Evolutionary conservation across 2,888 invertebrate species (phyloP).

Genomic region (Amaurobius ferox): DNA sequence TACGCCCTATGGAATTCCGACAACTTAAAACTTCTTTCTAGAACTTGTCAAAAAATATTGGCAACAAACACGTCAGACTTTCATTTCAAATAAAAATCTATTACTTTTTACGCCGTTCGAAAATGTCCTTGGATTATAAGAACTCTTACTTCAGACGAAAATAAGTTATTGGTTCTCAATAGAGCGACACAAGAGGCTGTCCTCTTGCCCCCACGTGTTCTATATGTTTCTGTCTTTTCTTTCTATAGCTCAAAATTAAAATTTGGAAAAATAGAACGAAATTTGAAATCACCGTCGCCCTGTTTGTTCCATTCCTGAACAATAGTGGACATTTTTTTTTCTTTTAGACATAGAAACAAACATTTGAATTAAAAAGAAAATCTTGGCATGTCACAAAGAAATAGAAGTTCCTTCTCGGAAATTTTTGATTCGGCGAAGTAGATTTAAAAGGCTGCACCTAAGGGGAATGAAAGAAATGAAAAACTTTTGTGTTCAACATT

Average conservation of each 20-base stretch:
- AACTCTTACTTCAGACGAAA: conserved; percentile 2
- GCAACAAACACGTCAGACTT: conserved; percentile 16
- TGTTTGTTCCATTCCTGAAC: neutral
- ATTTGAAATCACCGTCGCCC: neutral
- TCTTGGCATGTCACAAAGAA: no score
- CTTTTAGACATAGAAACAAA: neutral
- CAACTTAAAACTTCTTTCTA: neutral
- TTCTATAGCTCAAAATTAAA: conserved; percentile 4
- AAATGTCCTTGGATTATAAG: neutral
- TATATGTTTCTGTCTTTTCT: neutral
- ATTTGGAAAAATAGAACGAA: neutral
- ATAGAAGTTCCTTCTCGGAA: no score
- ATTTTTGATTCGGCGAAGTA: no score
- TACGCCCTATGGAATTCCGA: neutral
- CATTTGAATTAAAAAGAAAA: conserved; percentile 4
- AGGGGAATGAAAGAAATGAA: no score
- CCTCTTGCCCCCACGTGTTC: neutral
- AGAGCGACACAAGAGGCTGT: neutral
- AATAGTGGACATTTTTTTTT: neutral
- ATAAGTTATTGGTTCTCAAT: conserved; percentile 18
- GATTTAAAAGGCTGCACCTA: no score
- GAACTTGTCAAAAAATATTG: conserved; percentile 12
- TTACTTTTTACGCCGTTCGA: neutral
- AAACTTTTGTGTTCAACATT: no score
- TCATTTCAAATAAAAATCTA: conserved; percentile 14